These are phyloP conservation scores for Eilema caniola DNA, from an alignment of 2,888 invertebrate species.

Conservation along the genomic window DNA sequence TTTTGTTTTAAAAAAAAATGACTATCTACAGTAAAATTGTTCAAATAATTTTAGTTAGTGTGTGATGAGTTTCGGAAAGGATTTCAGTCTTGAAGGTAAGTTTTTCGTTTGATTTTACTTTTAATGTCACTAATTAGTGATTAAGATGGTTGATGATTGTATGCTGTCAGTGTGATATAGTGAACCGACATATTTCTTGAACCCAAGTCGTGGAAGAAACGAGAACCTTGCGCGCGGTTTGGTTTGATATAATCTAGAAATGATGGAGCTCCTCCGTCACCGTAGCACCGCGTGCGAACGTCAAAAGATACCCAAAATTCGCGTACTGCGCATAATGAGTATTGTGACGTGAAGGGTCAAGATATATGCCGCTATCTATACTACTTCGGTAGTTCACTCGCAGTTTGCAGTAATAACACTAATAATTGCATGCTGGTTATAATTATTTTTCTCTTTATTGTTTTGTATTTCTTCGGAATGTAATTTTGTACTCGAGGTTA, in stretches of 20 bases:
- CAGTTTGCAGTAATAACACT: neutral
- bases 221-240: too few species aligned
- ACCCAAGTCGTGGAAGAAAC: too few species aligned
- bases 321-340: too few species aligned
- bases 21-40: conserved; percentile 84
- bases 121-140: neutral
- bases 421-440: neutral
- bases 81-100: conserved; percentile 56
- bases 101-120: conserved; percentile 19
- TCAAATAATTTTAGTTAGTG: conserved; percentile 82
- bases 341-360: too few species aligned
- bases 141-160: neutral
- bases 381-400: neutral
- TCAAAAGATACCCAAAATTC: too few species aligned
- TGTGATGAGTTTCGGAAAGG: conserved; percentile 61
- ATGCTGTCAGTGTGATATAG: neutral
- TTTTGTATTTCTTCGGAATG: neutral
- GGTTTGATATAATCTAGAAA: too few species aligned
- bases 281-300: too few species aligned
- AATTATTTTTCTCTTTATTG: neutral
- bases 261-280: too few species aligned
- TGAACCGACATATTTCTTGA: too few species aligned
- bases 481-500: neutral
- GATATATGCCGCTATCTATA: neutral
- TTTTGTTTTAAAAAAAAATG: conserved; percentile 65